Evolutionary conservation across 2,113 vertebrate species (phyloP), one percentile per base, ranked within the genome.

Genomic region (Willisornis vidua): DNA sequence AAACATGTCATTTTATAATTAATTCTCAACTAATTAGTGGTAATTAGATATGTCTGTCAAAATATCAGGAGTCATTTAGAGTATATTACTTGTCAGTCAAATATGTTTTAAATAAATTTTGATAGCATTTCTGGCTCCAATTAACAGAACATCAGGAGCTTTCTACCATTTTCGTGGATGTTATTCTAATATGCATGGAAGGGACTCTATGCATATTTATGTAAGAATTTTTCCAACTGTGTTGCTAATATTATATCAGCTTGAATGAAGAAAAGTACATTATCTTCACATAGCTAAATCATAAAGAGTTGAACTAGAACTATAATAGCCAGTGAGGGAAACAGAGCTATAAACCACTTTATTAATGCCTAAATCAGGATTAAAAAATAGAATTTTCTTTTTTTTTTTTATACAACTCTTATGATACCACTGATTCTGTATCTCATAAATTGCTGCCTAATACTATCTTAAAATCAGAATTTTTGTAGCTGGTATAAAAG

Each of bases 21-120:
- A 91, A 94, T 95, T 97, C 68, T 52, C 33, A 91, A 68, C 54
- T 88, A 97, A 96, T 93, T 93, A 93, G 31, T 3, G 26, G 57
- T 92, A 96, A 96, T 94, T 93, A 89, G 43, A 71, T 73, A 17
- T 88, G 77, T 66, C 88, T 85, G 51, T 94, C 90, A 93, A 91
- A 77, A 79, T 81, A 96, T 68, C 75, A 70, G 29, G 68, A 94
- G 49, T 62, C 73, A 89, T 91, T 91, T 70, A 52, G 41, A 46
- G 33, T 49, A 73, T 54, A 70, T 43, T 59, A 62, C 37, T 72
- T 92, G 78, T 92, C 92, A 92, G 35, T 96, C 92, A 93, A 87
- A 82, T 72, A 72, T 55, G 31, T 75, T 94, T 93, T 65, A 78
- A 94, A 90, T 62, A 78, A 75, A 43, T 87, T 70, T 87, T 83